Conservation (phyloP, 2,888 invertebrate species). For the Drosophila neonasuta region DNA sequence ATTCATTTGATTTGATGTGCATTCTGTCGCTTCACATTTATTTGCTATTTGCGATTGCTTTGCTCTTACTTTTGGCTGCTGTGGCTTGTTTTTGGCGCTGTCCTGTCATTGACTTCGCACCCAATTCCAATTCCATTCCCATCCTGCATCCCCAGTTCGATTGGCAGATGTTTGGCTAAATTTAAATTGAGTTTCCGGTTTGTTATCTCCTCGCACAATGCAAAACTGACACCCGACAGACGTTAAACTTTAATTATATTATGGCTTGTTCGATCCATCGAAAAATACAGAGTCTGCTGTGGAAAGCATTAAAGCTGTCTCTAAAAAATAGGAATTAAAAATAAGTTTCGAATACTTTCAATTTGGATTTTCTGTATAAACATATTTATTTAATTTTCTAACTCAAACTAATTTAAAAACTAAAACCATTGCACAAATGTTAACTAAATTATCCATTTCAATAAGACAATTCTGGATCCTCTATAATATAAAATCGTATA, state of each 20-base stretch:
- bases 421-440: conserved; percentile 6
- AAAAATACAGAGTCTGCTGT: not conserved
- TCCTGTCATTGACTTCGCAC: conserved; percentile 44
- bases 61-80: conserved; percentile 34
- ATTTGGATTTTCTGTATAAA: not conserved
- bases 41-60: conserved; percentile 49
- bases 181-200: conserved; percentile 42
- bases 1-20: conserved; percentile 65
- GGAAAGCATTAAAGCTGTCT: no score
- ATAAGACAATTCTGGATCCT: not conserved
- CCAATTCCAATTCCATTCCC: not conserved
- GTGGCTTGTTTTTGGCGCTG: conserved; percentile 54
- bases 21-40: conserved; percentile 52
- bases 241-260: conserved; percentile 17
- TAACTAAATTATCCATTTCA: not conserved
- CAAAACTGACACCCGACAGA: not conserved
- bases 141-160: conserved; percentile 5
- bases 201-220: conserved; percentile 3
- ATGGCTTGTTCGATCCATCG: not conserved
- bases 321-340: no score
- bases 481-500: conserved; percentile 41
- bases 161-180: conserved; percentile 39
- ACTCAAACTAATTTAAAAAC: not conserved
- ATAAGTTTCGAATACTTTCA: no score
- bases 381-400: not conserved